phyloP scores from a whole-genome alignment of 2,888 invertebrate species.

The Heliconius sara region DNA sequence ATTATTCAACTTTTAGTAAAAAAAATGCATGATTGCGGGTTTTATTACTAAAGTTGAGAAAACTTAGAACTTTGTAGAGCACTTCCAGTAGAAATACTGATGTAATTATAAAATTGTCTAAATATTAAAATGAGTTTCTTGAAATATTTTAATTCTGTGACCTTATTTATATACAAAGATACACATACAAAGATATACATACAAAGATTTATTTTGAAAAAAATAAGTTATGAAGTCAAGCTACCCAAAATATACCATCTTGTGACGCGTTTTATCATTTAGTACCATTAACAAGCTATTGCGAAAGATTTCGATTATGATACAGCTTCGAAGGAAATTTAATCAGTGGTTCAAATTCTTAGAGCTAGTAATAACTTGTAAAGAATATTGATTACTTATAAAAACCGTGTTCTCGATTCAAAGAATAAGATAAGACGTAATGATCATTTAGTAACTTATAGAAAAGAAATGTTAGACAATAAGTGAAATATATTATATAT shows the following conservation, averaged over 20 bases:
- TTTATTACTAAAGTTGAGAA: conserved; percentile 31
- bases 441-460: neutral
- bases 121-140: neutral
- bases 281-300: conserved; percentile 37
- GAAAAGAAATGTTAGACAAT: neutral
- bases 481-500: no score
- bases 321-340: conserved; percentile 40
- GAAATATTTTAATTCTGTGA: neutral
- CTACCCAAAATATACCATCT: conserved; percentile 17
- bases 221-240: neutral
- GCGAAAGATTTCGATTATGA: conserved; percentile 43
- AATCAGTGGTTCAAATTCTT: conserved; percentile 34
- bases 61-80: conserved; percentile 24
- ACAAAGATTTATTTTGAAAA: neutral
- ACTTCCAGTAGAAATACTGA: conserved; percentile 6
- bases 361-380: conserved; percentile 29
- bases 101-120: neutral
- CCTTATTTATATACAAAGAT: neutral
- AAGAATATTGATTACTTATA: conserved; percentile 36
- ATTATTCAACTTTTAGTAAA: conserved; percentile 14
- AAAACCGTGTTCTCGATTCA: conserved; percentile 16
- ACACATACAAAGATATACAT: neutral
- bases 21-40: conserved; percentile 7
- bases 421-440: neutral
- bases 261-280: conserved; percentile 23